Evolutionary conservation across 2,113 vertebrate genomes (phyloP), one percentile per base, ranked within the genome.

Genomic region (Callocephalon fimbriatum): DNA sequence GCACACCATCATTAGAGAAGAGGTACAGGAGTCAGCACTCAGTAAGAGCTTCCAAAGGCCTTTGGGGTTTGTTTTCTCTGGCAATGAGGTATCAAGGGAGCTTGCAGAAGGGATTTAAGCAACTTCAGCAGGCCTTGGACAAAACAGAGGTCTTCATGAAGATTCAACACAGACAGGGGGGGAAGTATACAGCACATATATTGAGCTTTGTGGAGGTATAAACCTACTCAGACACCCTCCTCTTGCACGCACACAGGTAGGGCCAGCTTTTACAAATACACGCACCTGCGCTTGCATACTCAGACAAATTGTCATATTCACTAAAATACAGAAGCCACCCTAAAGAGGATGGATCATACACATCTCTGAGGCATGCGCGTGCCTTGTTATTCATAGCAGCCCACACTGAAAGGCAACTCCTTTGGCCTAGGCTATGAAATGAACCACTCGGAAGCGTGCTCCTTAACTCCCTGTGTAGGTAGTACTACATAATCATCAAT

Each of bases 181-280:
- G 16, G 4, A 62, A 56, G 20, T 27, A 8, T 15, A 58, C 32
- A 35, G 32, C 8, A 45, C 37, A 25, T 0, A 0, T 5, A 8
- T 3, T 27, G 38, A 83, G 40, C 14, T 83, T 35, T 51, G 76
- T 40, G 38, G 26, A 42, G 51, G 5, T 25, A 32, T 6, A n/a
- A 82, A 35, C 48, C 20, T 23, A 42, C 17, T 26, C 58, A 56
- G 22, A 20, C 23, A 38, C 27, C 14, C 15, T 54, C 31, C 29
- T 74, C 50, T 44, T 3, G 0, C 42, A 62, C 25, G 27, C 1
- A 18, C 20, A 75, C 25, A 0, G 2, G 18, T 42, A 58, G 59
- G 58, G 53, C 19, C 59, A 48, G 45, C 27, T 66, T 80, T 42
- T 61, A 58, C 53, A 54, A 47, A 50, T 37, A 25, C 40, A 70